These are phyloP conservation scores for Tiliacea aurago DNA, from an alignment of 2,888 invertebrate genomes.

Conservation along the genomic window DNA sequence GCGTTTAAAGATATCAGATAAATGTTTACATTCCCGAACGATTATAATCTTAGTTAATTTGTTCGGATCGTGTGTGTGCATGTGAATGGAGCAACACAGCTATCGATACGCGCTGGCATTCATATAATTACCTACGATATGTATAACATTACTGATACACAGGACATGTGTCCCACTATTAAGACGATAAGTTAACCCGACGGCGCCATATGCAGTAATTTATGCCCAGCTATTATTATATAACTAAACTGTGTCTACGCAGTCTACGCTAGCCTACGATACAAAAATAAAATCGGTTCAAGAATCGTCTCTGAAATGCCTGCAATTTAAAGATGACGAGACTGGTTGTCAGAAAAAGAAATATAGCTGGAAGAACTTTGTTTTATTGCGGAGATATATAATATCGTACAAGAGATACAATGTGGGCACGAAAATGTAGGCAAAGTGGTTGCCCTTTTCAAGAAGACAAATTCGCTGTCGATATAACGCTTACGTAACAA, in stretches of 20 bases:
- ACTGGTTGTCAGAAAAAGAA: slow-evolving; percentile 50
- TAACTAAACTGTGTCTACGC: slow-evolving; percentile 53
- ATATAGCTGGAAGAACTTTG: slow-evolving; percentile 45
- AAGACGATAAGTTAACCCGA: slow-evolving; percentile 75
- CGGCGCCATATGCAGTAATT: slow-evolving; percentile 76
- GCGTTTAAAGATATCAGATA: slow-evolving; percentile 1
- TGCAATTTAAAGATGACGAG: slow-evolving; percentile 63
- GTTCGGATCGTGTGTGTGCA: slow-evolving; percentile 26
- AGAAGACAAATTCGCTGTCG: slow-evolving; percentile 50
- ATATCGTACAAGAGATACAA: slow-evolving; percentile 41
- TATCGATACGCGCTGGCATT: slow-evolving; percentile 58
- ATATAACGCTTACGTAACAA: slow-evolving; percentile 45
- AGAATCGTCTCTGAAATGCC: slow-evolving; percentile 59
- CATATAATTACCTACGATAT: slow-evolving; percentile 63
- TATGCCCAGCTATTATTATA: slow-evolving; percentile 63
- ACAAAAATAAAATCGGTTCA: slow-evolving; percentile 63
- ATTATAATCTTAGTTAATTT: slow-evolving; percentile 50
- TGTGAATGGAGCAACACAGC: slow-evolving; percentile 59
- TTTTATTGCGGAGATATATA: slow-evolving; percentile 56
- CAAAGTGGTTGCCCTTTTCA: slow-evolving; percentile 58
- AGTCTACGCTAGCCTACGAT: slow-evolving; percentile 39
- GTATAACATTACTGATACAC: slow-evolving; percentile 65
- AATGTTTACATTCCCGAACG: slow-evolving; percentile 28
- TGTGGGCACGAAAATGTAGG: slow-evolving; percentile 43
- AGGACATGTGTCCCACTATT: slow-evolving; percentile 76